phyloP scores from a whole-genome alignment of 2,797 vertebrate species.

The Euthynnus affinis region DNA sequence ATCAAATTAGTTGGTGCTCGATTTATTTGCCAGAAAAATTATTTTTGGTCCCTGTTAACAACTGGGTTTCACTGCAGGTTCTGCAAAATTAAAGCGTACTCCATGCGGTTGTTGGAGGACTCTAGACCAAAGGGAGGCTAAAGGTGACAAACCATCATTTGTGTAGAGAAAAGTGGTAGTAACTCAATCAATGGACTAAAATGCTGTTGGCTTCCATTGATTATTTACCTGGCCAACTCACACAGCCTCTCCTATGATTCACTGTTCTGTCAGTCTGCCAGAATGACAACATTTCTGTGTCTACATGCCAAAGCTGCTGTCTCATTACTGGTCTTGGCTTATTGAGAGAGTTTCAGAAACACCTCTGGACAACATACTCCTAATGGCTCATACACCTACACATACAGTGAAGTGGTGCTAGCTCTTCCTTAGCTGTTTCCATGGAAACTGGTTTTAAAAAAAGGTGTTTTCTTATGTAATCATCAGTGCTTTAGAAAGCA shows the following conservation, averaged over 20 bases:
- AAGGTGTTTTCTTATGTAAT: conserved; percentile 82
- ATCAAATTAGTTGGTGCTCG: not conserved
- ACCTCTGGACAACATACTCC: conserved; percentile 73
- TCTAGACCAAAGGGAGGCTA: not conserved
- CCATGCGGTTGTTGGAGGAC: conserved; percentile 3
- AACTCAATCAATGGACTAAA: conserved; percentile 35
- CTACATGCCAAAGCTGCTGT: conserved; percentile 55
- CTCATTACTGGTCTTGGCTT: conserved; percentile 62
- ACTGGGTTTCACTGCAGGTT: not conserved
- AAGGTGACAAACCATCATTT: conserved; percentile 35
- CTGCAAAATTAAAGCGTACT: not conserved
- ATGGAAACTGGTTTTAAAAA: conserved; percentile 81
- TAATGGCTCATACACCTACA: conserved; percentile 76
- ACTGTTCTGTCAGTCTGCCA: conserved; percentile 54
- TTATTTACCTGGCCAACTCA: conserved; percentile 59
- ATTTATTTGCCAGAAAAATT: not conserved
- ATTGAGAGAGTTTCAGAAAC: conserved; percentile 70
- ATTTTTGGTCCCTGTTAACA: not conserved
- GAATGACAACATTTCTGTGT: conserved; percentile 53
- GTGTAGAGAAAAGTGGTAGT: conserved; percentile 6
- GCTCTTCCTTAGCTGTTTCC: conserved; percentile 81
- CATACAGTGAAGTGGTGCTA: conserved; percentile 67
- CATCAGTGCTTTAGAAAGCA: conserved; percentile 68
- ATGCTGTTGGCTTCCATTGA: conserved; percentile 35
- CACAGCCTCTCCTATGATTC: conserved; percentile 31